Evolutionary conservation across 2,113 vertebrate species (phyloP), one percentile per base, ranked within the genome.

Genomic region (Charina bottae): DNA sequence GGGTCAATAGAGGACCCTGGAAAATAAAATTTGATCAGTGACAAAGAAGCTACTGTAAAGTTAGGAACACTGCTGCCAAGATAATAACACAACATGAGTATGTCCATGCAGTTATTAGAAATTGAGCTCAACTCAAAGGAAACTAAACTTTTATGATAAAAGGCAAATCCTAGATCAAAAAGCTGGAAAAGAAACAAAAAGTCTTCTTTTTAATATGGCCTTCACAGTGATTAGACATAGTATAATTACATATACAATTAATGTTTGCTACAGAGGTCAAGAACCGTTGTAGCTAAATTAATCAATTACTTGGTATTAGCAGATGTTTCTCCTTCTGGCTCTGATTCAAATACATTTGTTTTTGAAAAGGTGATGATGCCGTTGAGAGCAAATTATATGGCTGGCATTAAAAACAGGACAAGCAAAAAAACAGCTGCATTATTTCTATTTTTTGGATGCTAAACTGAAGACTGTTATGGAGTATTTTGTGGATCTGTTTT

Each of bases 221-320:
- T 88, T 90, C 60, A 90, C 37, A 78, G 84, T 93, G 83, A 49
- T 90, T 91, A 85, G 0, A 0, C 42, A 21, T 6, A 59, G 55
- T 23, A 92, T 17, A 24, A 42, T 88, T 94, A 37, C 23, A 17
- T 49, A 83, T 24, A 26, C 24, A 94, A 89, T 0, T 15, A 6
- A 46, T 0, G 0, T 85, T 91, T 4, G 0, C 92, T 88, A 11
- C 6, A 89, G 87, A 95, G 94, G 93, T 83, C 59, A 94, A 83
- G 62, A 83, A 68, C 86, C 83, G 24, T 55, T 85, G 85, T 2
- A 84, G 55, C 68, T 62, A 91, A 92, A 37, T 93, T 94, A 92
- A 94, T 94, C 89, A 94, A 95, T 55, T 89, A 37, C 54, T 91
- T 89, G 13, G n/a, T 94, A 88, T 83, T 92, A 94, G 92, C 28